A percentile compares a stretch with the other conserved stretches of the same genome.
These are phyloP conservation scores for Linyphia triangularis DNA, from an alignment of 2,888 invertebrate species.

Conservation along the genomic window DNA sequence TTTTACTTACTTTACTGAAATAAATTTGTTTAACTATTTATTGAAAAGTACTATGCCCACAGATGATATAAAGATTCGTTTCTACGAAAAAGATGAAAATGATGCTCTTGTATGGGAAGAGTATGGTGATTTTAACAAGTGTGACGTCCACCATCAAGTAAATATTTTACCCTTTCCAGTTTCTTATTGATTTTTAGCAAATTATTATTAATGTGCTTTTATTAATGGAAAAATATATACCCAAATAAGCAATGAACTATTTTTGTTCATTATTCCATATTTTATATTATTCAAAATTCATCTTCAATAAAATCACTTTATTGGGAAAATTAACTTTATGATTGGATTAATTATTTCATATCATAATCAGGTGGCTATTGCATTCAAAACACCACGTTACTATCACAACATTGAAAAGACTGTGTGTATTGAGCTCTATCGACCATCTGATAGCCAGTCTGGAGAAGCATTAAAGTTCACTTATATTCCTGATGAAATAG, in stretches of 20 bases:
- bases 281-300: too few relatives aligned
- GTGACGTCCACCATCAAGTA: constrained; percentile 95
- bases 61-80: constrained; percentile 90
- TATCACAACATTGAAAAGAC: constrained; percentile 84
- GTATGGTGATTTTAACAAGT: constrained; percentile 85
- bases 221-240: too few relatives aligned
- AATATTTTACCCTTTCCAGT: too few relatives aligned
- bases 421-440: constrained; percentile 87
- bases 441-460: constrained; percentile 86
- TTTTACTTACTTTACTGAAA: too few relatives aligned
- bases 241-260: too few relatives aligned
- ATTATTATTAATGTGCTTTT: too few relatives aligned
- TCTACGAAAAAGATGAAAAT: constrained; percentile 86
- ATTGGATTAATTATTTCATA: constrained; percentile 68
- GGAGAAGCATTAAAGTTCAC: constrained; percentile 86
- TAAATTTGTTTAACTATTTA: too few relatives aligned
- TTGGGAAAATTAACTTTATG: not conserved
- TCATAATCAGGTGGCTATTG: constrained; percentile 79
- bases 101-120: constrained; percentile 86
- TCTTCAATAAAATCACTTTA: too few relatives aligned
- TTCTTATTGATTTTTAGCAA: too few relatives aligned
- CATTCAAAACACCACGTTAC: constrained; percentile 87
- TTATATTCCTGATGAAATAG: constrained; percentile 83
- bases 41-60: too few relatives aligned
- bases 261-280: too few relatives aligned